Conservation (phyloP, 2,797 vertebrate genomes). For the Myotis myotis region DNA sequence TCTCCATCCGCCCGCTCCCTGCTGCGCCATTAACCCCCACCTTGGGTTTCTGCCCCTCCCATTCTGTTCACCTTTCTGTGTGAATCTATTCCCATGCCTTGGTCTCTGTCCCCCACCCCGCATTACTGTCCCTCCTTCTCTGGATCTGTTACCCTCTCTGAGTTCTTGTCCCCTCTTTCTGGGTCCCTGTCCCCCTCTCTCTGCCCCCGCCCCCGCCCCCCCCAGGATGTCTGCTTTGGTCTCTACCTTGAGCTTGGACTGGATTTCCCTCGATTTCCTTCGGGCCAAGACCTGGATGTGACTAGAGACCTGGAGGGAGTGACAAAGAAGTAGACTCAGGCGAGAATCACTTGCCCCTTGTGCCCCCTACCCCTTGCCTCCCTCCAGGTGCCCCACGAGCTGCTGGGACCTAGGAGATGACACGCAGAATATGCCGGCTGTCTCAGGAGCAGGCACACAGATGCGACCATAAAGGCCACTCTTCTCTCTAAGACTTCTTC, state of each 20-base stretch:
- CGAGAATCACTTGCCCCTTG: background rate
- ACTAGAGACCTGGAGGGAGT: constrained; percentile 80
- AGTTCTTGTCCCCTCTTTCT: background rate
- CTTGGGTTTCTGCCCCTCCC: background rate
- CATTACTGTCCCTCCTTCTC: background rate
- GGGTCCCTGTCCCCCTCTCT: background rate
- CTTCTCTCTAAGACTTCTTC: background rate
- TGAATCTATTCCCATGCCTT: background rate
- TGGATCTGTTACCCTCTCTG: background rate
- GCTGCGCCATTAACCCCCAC: background rate
- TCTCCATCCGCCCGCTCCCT: background rate
- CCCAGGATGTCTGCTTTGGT: background rate
- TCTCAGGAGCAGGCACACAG: fast-evolving
- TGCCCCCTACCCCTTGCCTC: background rate
- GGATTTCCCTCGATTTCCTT: constrained; percentile 82
- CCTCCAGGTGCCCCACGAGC: background rate
- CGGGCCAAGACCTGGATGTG: constrained; percentile 83
- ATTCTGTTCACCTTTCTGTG: background rate
- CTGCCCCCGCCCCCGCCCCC: too few species aligned
- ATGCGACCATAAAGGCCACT: background rate
- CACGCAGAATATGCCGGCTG: background rate
- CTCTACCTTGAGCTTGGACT: constrained; percentile 83
- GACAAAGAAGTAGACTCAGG: background rate
- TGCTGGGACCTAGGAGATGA: background rate
- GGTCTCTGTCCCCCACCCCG: background rate